Conservation (phyloP, 2,888 invertebrate genomes). For the Agriotes lineatus region DNA sequence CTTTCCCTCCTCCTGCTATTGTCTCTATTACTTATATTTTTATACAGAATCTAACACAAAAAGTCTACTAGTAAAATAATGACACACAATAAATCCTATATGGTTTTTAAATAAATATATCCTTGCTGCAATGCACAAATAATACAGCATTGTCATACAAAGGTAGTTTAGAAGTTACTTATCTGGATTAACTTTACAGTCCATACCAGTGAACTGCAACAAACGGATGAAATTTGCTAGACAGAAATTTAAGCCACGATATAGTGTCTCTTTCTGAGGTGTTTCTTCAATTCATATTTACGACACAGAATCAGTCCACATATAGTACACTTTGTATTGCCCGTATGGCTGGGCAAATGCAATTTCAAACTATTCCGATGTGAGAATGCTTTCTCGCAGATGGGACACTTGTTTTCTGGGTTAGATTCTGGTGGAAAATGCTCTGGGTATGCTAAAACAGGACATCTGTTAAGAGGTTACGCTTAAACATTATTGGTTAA, state of each 20-base stretch:
- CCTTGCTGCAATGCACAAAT: neutral
- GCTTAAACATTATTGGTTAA: too few species aligned
- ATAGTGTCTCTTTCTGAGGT: slow-evolving; percentile 28
- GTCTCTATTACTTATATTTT: too few species aligned
- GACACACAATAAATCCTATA: too few species aligned
- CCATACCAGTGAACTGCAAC: neutral
- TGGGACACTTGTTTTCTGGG: slow-evolving; percentile 15
- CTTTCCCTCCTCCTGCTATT: too few species aligned
- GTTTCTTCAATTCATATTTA: slow-evolving; percentile 26
- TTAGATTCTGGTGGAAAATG: slow-evolving; percentile 3
- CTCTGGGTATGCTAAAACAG: slow-evolving; percentile 4
- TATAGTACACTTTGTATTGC: slow-evolving; percentile 24
- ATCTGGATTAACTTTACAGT: slow-evolving; percentile 26
- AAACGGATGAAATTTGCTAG: too few species aligned
- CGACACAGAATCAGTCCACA: slow-evolving; percentile 27
- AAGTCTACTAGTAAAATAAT: too few species aligned
- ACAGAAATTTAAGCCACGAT: neutral
- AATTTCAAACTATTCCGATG: slow-evolving; percentile 28
- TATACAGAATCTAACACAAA: too few species aligned
- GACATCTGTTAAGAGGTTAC: neutral
- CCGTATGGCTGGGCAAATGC: slow-evolving; percentile 30
- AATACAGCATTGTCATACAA: neutral
- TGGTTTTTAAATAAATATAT: too few species aligned
- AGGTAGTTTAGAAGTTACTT: slow-evolving; percentile 11
- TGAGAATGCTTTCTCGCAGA: slow-evolving; percentile 26